These are phyloP conservation scores for Lordiphosa fenestrarum DNA, from an alignment of 2,888 invertebrate genomes.

Conservation along the genomic window DNA sequence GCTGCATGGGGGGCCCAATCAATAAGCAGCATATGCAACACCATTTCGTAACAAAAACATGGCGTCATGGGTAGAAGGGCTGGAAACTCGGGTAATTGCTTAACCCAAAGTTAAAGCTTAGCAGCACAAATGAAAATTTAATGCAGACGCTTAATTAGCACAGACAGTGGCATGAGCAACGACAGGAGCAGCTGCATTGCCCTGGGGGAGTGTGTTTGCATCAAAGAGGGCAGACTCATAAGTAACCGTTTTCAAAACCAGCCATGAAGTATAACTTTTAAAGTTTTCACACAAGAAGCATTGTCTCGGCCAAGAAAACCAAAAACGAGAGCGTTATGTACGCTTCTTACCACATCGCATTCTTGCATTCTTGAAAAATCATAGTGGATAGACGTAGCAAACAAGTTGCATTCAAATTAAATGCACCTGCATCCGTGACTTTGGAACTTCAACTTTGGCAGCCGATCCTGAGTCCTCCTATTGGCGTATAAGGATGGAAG, in stretches of 20 bases:
- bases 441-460: too few species aligned
- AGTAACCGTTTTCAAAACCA: not conserved
- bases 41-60: conserved; percentile 22
- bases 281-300: too few species aligned
- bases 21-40: conserved; percentile 18
- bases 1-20: conserved; percentile 26
- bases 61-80: conserved; percentile 8
- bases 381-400: too few species aligned
- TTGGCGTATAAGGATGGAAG: too few species aligned
- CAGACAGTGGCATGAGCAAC: not conserved
- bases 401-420: too few species aligned
- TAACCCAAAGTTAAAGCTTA: conserved; percentile 27
- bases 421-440: too few species aligned
- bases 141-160: conserved; percentile 28
- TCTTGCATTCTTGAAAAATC: too few species aligned
- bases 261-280: not conserved
- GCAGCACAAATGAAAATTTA: conserved; percentile 44
- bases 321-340: too few species aligned
- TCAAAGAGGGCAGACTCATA: too few species aligned
- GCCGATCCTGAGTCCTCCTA: too few species aligned
- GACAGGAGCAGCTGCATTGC: conserved; percentile 11
- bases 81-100: conserved; percentile 25
- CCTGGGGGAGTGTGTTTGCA: conserved; percentile 6
- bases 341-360: too few species aligned
- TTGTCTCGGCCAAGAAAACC: too few species aligned